Evolutionary conservation across 2,888 invertebrate genomes (phyloP).

Genomic region (Pyrgus malvae): DNA sequence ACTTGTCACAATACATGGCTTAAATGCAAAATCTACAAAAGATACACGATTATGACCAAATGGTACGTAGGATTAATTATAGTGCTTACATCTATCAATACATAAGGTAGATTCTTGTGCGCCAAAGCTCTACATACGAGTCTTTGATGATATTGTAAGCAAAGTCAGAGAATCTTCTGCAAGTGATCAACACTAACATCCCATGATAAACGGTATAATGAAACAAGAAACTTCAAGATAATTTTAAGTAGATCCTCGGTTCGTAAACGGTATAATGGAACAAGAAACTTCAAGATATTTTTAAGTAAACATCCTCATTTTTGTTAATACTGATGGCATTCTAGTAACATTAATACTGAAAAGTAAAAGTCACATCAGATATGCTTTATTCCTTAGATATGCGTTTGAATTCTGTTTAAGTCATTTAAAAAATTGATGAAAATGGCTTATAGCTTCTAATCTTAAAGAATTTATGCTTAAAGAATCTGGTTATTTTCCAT

Average conservation of each 20-base stretch:
- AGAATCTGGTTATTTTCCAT: no score
- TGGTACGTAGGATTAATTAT: slow-evolving; percentile 69
- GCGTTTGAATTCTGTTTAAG: no score
- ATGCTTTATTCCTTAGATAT: no score
- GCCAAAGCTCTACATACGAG: slow-evolving; percentile 70
- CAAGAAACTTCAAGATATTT: background rate
- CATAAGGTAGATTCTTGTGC: slow-evolving; percentile 54
- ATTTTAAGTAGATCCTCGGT: background rate
- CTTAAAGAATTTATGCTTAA: no score
- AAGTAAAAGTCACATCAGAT: no score
- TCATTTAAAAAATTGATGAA: no score
- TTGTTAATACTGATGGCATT: no score
- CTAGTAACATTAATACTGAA: no score
- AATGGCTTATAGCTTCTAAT: no score
- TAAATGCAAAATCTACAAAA: slow-evolving; percentile 78
- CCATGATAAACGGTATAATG: background rate
- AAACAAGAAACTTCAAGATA: background rate
- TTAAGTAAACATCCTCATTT: no score
- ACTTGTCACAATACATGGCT: slow-evolving; percentile 75
- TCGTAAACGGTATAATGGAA: background rate
- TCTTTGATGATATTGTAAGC: slow-evolving; percentile 62
- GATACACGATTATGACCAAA: slow-evolving; percentile 74
- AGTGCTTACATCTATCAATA: slow-evolving; percentile 62
- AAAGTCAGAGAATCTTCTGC: slow-evolving; percentile 43
- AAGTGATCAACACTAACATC: slow-evolving; percentile 31